These are phyloP conservation scores for Pelodiscus sinensis DNA, from an alignment of 2,113 vertebrate genomes.

Conservation along the genomic window DNA sequence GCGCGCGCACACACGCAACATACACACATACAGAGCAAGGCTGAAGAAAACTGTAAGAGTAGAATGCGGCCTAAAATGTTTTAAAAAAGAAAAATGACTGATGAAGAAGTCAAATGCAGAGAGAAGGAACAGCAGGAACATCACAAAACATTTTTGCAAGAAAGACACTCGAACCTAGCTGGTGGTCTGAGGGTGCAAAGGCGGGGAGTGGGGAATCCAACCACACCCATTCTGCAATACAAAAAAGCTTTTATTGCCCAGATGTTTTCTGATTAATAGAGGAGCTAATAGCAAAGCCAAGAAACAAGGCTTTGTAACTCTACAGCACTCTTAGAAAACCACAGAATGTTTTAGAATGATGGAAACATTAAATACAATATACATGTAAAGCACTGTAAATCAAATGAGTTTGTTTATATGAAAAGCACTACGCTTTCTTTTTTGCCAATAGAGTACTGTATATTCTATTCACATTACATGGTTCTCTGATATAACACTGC, in stretches of 20 bases:
- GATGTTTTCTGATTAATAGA: slow-evolving; percentile 71
- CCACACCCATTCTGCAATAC: slow-evolving; percentile 10
- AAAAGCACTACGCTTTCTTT: slow-evolving; percentile 59
- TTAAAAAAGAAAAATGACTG: not conserved
- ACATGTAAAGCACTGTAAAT: slow-evolving; percentile 55
- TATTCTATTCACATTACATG: slow-evolving; percentile 54
- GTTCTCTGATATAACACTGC: slow-evolving; percentile 63
- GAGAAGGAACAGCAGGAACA: not conserved
- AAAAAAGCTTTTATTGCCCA: slow-evolving; percentile 36
- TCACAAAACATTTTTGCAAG: not conserved
- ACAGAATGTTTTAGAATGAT: not conserved
- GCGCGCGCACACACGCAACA: not conserved
- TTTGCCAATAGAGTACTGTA: slow-evolving; percentile 47
- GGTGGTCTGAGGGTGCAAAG: not conserved
- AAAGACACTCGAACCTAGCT: not conserved
- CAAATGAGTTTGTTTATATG: slow-evolving; percentile 62
- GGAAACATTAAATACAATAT: slow-evolving; percentile 37
- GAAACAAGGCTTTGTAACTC: slow-evolving; percentile 5
- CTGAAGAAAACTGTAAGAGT: not conserved
- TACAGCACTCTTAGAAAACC: slow-evolving; percentile 55
- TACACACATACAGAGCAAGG: not conserved
- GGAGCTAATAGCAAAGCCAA: slow-evolving; percentile 33
- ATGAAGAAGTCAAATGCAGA: not conserved
- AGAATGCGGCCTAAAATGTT: not conserved
- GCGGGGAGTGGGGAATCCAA: not conserved